Evolutionary conservation across 2,888 invertebrate genomes (phyloP).

Genomic region (Trichopria drosophilae): DNA sequence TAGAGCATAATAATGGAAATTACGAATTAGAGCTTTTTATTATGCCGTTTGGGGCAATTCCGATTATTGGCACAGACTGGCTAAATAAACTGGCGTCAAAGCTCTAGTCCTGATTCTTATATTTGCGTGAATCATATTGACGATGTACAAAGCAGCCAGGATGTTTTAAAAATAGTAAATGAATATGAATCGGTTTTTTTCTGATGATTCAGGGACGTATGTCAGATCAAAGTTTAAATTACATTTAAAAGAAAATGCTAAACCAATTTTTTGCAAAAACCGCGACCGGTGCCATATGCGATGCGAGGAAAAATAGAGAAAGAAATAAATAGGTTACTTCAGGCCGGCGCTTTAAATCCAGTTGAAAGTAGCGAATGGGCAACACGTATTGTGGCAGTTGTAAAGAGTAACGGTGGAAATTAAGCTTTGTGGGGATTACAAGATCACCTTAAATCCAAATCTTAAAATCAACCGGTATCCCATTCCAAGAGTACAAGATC

Average conservation of each 20-base stretch:
- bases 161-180: too few relatives aligned
- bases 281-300: conserved; percentile 41
- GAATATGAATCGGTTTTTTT: conserved; percentile 18
- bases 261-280: conserved; percentile 29
- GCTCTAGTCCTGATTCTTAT: too few relatives aligned
- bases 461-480: conserved; percentile 38
- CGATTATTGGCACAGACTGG: too few relatives aligned
- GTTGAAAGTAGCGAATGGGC: conserved; percentile 43
- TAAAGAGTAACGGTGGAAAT: conserved; percentile 49
- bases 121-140: too few relatives aligned
- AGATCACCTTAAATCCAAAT: conserved; percentile 43
- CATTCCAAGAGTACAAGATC: conserved; percentile 31
- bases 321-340: conserved; percentile 33
- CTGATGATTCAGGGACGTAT: conserved; percentile 24
- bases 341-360: conserved; percentile 27
- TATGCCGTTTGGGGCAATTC: too few relatives aligned
- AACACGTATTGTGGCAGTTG: conserved; percentile 48
- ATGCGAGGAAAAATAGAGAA: too few relatives aligned
- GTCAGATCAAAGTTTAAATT: too few relatives aligned
- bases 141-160: too few relatives aligned
- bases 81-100: too few relatives aligned
- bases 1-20: too few relatives aligned
- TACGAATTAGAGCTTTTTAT: too few relatives aligned
- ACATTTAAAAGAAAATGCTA: conserved; percentile 25
- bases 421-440: too few relatives aligned